Conservation (phyloP, 2,113 vertebrate genomes). For the Bubalus kerabau region DNA sequence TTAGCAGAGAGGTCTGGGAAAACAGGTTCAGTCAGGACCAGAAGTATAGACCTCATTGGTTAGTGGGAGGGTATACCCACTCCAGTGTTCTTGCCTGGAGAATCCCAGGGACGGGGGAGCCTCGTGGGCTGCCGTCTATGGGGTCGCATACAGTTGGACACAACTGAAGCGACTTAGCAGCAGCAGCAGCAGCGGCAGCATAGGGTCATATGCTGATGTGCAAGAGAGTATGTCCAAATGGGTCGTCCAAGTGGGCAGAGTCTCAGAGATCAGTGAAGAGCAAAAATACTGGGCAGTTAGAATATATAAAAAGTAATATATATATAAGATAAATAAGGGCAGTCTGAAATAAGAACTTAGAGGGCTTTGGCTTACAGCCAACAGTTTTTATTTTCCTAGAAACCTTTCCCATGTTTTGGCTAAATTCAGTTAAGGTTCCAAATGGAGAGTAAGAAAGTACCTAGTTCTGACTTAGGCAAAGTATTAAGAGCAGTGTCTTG, state of each 20-base stretch:
- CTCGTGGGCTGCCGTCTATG: no score
- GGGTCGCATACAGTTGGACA: no score
- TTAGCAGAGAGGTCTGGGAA: background rate
- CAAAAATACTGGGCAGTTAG: background rate
- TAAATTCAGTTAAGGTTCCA: background rate
- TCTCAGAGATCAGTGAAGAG: background rate
- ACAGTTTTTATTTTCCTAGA: background rate
- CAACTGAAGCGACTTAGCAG: no score
- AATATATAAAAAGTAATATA: background rate
- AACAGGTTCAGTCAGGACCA: background rate
- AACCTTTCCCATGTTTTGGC: background rate
- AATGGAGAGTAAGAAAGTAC: background rate
- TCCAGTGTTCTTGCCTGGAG: no score
- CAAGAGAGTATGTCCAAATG: background rate
- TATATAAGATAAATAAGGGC: background rate
- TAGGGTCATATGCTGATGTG: background rate
- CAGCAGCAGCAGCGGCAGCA: no score
- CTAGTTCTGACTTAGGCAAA: background rate
- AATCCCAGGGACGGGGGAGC: no score
- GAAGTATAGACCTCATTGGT: no score
- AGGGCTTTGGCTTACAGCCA: background rate
- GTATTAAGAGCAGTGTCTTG: background rate
- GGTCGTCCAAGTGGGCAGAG: no score
- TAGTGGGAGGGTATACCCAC: no score
- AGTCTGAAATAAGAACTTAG: background rate